A percentile compares a stretch with the other conserved stretches of the same genome.
Conservation (phyloP, 2,888 invertebrate genomes). For the Danaus chrysippus region DNA sequence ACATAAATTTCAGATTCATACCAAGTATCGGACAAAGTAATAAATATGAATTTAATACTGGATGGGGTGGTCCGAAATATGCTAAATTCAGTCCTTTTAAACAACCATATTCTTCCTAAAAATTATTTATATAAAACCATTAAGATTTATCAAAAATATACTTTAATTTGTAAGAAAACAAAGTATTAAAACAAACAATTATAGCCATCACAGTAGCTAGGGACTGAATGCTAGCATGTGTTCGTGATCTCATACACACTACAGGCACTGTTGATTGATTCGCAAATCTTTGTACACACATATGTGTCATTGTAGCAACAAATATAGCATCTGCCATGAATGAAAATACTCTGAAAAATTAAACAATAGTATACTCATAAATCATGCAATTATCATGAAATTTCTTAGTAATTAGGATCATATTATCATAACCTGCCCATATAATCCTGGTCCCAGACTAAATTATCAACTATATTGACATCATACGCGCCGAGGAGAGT, state of each 20-base stretch:
- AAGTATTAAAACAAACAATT: constrained; percentile 41
- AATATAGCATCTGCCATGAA: constrained; percentile 65
- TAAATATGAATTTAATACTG: constrained; percentile 63
- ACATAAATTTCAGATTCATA: constrained; percentile 61
- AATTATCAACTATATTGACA: constrained; percentile 47
- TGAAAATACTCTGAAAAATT: constrained; percentile 55
- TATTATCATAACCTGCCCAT: constrained; percentile 49
- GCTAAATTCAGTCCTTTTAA: constrained; percentile 47
- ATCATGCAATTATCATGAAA: neutral
- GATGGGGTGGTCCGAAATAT: constrained; percentile 60
- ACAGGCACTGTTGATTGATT: constrained; percentile 58
- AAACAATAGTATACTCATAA: neutral
- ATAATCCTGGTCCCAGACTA: constrained; percentile 61
- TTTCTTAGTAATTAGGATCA: too few relatives aligned
- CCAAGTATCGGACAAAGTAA: constrained; percentile 65
- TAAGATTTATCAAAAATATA: neutral
- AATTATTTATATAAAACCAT: constrained; percentile 7
- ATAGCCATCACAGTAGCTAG: constrained; percentile 62
- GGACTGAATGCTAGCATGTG: constrained; percentile 59
- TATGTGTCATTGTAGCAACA: constrained; percentile 54
- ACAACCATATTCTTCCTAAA: constrained; percentile 57
- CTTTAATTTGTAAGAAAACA: neutral
- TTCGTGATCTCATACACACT: constrained; percentile 60
- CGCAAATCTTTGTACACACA: constrained; percentile 59
- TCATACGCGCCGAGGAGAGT: constrained; percentile 58